Evolutionary conservation across 37 sponge, comb jelly and placozoan species (phyloP).

Genomic region (Theonella swinhoei): DNA sequence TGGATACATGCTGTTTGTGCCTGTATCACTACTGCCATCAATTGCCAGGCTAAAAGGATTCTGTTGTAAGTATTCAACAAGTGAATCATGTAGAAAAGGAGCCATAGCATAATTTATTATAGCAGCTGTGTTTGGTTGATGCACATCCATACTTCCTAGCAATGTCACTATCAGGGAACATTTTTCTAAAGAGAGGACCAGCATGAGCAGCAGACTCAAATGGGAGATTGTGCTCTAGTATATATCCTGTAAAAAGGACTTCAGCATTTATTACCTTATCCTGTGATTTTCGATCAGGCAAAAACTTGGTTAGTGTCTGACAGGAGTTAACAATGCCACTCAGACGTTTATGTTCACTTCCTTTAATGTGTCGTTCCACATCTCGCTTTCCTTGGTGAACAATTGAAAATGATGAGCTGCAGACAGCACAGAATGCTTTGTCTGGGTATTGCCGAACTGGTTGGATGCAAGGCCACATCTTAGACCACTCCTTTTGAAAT

Average conservation of each 20-base stretch:
- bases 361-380: constrained; percentile 1
- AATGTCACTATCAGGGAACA: constrained; percentile 25
- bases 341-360: not conserved
- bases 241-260: constrained; percentile 25
- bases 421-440: not conserved
- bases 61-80: constrained; percentile 9
- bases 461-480: not conserved
- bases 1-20: constrained; percentile 26
- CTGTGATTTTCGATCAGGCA: not conserved
- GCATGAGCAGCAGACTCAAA: constrained; percentile 12
- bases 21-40: constrained; percentile 29
- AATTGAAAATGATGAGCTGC: constrained; percentile 3
- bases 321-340: not conserved
- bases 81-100: constrained; percentile 10
- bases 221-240: constrained; percentile 24
- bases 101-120: not conserved
- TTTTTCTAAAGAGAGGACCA: constrained; percentile 16
- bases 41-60: constrained; percentile 34
- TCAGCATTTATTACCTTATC: constrained; percentile 23
- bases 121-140: not conserved
- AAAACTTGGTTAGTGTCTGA: not conserved
- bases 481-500: not conserved
- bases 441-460: not conserved
- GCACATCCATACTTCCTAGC: constrained; percentile 22
- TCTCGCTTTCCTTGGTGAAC: constrained; percentile 1